Percentiles rank a stretch among this genome's conserved stretches.
These are phyloP conservation scores for Gavia stellata DNA, from an alignment of 2,113 vertebrate genomes.

Conservation along the genomic window DNA sequence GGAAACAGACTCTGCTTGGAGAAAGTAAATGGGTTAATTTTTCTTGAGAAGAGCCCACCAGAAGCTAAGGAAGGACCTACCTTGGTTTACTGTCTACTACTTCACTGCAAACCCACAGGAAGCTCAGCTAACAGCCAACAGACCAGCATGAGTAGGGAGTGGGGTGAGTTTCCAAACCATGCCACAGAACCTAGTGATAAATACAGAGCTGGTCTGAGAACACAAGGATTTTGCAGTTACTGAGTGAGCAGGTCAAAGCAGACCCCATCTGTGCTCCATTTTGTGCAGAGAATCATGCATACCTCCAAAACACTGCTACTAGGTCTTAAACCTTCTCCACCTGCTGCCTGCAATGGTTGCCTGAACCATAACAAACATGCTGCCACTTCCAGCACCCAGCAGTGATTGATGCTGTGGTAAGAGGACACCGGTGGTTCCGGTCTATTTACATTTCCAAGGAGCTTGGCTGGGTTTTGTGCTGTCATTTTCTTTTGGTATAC, in stretches of 20 bases:
- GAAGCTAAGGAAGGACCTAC: not conserved
- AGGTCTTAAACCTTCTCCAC: conserved; percentile 2
- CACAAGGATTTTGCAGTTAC: not conserved
- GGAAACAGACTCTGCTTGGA: not conserved
- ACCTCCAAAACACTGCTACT: not conserved
- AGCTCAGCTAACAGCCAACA: not conserved
- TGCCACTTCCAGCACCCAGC: conserved; percentile 30
- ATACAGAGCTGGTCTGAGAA: not conserved
- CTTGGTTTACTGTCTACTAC: not conserved
- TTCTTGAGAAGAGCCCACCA: not conserved
- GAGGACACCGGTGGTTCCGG: conserved; percentile 42
- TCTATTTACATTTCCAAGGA: conserved; percentile 56
- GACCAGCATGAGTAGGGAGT: not conserved
- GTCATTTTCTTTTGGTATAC: conserved; percentile 19
- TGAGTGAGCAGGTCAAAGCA: conserved; percentile 29
- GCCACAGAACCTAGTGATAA: not conserved
- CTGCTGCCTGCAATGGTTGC: not conserved
- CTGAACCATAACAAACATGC: not conserved
- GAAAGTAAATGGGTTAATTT: not conserved
- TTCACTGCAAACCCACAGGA: not conserved
- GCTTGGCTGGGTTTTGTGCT: conserved; percentile 33
- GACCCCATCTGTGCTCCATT: not conserved
- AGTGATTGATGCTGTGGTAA: conserved; percentile 7
- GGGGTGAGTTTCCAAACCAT: not conserved
- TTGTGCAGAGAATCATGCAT: not conserved